Evolutionary conservation across 2,888 invertebrate genomes (phyloP), one percentile per base, ranked within the genome.

Genomic region (Synergus itoensis): DNA sequence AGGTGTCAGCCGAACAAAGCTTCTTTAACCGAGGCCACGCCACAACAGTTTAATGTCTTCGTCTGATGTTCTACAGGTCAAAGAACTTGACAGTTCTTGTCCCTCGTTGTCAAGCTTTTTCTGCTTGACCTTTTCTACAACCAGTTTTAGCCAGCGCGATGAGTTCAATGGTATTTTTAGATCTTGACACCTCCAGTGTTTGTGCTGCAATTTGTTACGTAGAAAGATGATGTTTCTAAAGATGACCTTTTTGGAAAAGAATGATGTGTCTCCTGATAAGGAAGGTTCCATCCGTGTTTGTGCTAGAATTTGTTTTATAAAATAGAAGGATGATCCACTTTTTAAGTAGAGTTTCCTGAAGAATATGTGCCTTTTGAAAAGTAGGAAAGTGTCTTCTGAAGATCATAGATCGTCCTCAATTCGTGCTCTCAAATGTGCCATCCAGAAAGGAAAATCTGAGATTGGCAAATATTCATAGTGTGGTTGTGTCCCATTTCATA

Each of bases 31-130:
- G 48, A 69, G 28, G 48, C 36, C 73, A 48, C 11, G 69, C 45
- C 65, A 65, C 65, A 41, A 11, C 36, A 73, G 11, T 73, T 73
- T 53, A 69, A 73, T 73, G 73, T 73, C 73, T 69, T 69, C 65
- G 65, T 43, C 69, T 28, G 36, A 28, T 53, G 21, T 73, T 36
- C 48, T n/a, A 36, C 53, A 53, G 73, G 73, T 73, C 73, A 73
- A 73, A 53, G 73, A 73, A 73, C 73, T 73, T 67, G 67, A 67
- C 43, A 67, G 43, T 67, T 53, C 48, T 73, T 73, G 73, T 73
- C 40, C n/a, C 53, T 40, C n/a, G 28, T 28, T 69, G 36, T 36
- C 40, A 18, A 53, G 53, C 53, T 73, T 73, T 69, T 69, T 69
- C 45, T 48, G 43, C 48, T 1, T 69, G 28, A 73, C 45, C 73